Conservation (phyloP, 2,797 vertebrate species). For the Clarias laeviceps region DNA sequence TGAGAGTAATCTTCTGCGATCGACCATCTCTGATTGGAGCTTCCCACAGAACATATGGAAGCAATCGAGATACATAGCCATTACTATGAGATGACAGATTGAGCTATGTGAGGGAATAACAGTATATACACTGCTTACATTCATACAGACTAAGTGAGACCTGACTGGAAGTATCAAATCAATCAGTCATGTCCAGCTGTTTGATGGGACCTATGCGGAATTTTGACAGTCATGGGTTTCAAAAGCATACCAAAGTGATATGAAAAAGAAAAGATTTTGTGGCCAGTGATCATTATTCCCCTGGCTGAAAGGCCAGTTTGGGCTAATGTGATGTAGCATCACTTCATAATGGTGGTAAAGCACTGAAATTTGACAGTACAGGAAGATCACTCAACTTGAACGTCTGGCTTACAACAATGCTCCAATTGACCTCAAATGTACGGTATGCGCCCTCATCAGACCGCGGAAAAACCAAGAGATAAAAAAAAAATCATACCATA, state of each 20-base stretch:
- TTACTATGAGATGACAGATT: slow-evolving; percentile 31
- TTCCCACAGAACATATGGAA: slow-evolving; percentile 45
- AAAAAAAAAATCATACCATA: slow-evolving; percentile 29
- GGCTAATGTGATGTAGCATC: slow-evolving; percentile 3
- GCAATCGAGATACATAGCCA: slow-evolving; percentile 29
- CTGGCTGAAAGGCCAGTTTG: neutral
- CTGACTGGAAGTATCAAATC: neutral
- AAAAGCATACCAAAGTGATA: slow-evolving; percentile 11
- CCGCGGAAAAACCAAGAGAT: slow-evolving; percentile 45
- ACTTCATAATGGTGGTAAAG: neutral
- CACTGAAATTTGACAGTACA: neutral
- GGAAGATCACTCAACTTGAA: slow-evolving; percentile 30
- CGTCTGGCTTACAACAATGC: slow-evolving; percentile 32
- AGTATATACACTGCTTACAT: slow-evolving; percentile 26
- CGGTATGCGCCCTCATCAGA: slow-evolving; percentile 35
- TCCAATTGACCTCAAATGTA: slow-evolving; percentile 44
- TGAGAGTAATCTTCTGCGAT: slow-evolving; percentile 31
- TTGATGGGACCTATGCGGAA: neutral
- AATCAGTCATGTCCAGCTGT: slow-evolving; percentile 4
- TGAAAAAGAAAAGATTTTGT: neutral
- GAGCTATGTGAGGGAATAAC: slow-evolving; percentile 1
- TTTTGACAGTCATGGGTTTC: neutral
- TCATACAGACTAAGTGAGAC: slow-evolving; percentile 2
- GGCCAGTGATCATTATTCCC: slow-evolving; percentile 2
- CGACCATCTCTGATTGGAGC: slow-evolving; percentile 19